Evolutionary conservation across 2,113 vertebrate species (phyloP).

Genomic region (Lucifuga dentata): DNA sequence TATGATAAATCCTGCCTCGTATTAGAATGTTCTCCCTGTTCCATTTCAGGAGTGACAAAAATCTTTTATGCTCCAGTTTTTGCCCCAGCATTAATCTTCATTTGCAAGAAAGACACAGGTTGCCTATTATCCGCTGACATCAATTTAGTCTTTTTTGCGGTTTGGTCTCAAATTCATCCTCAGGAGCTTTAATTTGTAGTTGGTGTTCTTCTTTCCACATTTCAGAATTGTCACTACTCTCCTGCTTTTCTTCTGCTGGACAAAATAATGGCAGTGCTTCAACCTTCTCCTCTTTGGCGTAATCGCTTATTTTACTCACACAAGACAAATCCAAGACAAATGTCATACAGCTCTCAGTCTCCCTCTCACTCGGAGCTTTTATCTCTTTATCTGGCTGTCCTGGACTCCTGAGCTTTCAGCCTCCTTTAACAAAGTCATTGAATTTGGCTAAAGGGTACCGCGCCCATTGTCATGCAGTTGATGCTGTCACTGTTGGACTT

Average conservation of each 20-base stretch:
- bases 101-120: constrained; percentile 50
- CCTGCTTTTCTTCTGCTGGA: constrained; percentile 26
- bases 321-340: constrained; percentile 57
- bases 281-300: constrained; percentile 27
- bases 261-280: constrained; percentile 34
- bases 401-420: constrained; percentile 48
- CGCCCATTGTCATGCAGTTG: constrained; percentile 16
- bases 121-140: constrained; percentile 51
- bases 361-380: constrained; percentile 44
- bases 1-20: constrained; percentile 5
- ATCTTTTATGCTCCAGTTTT: constrained; percentile 54
- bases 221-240: constrained; percentile 16
- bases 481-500: constrained; percentile 30
- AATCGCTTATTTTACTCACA: constrained; percentile 47
- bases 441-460: constrained; percentile 40
- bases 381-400: constrained; percentile 56
- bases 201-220: background rate
- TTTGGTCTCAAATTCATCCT: constrained; percentile 17
- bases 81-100: constrained; percentile 60
- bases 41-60: constrained; percentile 29
- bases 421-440: constrained; percentile 44
- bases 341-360: constrained; percentile 44
- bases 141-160: constrained; percentile 40
- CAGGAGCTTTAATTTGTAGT: constrained; percentile 37
- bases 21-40: constrained; percentile 32